Evolutionary conservation across 2,888 invertebrate genomes (phyloP), one percentile per base, ranked within the genome.

Genomic region (Caenorhabditis zanzibari): DNA sequence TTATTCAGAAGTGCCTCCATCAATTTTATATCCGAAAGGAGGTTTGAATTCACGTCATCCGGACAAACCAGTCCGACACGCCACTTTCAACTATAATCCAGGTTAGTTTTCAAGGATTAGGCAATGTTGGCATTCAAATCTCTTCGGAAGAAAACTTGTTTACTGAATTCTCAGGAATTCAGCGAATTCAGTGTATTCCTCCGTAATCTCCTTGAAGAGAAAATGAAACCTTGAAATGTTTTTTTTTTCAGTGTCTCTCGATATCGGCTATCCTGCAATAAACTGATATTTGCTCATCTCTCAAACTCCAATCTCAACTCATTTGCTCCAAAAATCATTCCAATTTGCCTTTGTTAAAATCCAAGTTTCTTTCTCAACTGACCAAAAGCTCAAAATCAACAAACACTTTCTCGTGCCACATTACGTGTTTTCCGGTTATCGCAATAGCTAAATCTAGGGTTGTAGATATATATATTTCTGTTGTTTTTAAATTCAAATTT

Each of bases 191-290:
- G 49, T 49, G n/a, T 49, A 19, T 6, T 22, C n/a, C n/a, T 49
- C 19, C 1, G 19, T 22, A 49, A 49, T 22, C 49, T 22, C 49
- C 38, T 32, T 6, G 32, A 61, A 61, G 10, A 61, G 5, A 7
- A 28, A 24, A 32, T 6, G 7, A 6, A 16, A 32, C 49, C 49
- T 32, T 32, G n/a, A n/a, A n/a, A n/a, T n/a, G n/a, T n/a, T n/a
- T n/a, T n/a, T n/a, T n/a, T 54, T 84, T 81, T 76, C 84, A 77
- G 81, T 82, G 41, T 80, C 88, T 1, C 81, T 91, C 49, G 90
- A 91, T 71, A 88, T 91, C 61, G 90, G 91, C 38, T 91, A 91
- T 52, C 90, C 91, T 56, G 90, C 90, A 54, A 91, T 91, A 47
- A 87, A 87, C 72, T 89, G 74, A 73, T 32, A n/a, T 24, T 35